Evolutionary conservation across 2,113 vertebrate genomes (phyloP), one percentile per base, ranked within the genome.

Genomic region (Peromyscus californicus): DNA sequence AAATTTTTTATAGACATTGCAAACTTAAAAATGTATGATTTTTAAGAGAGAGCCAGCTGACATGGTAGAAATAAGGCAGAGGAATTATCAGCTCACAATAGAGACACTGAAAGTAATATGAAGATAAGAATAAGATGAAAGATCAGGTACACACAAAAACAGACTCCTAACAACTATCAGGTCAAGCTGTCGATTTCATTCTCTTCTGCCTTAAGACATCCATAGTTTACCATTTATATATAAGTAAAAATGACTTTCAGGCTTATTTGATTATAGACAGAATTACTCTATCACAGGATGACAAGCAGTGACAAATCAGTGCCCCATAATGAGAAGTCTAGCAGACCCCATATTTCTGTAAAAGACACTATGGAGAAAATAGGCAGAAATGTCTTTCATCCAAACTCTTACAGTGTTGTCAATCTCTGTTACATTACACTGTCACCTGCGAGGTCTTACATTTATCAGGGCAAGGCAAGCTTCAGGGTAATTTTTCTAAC

Each of bases 201-300:
- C 57, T 93, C 42, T 36, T 84, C 2, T 92, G 2, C 65, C 33
- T 29, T 65, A 76, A 90, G 70, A 87, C 29, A 76, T 85, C 63
- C 79, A 57, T 96, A 95, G 96, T 97, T 97, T 96, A 80, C 76
- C 39, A 93, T 96, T 96, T 84, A 92, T 82, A 85, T 70, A 94
- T 95, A 96, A 87, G 75, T 97, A 97, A 90, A 97, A 97, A 96
- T 97, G 57, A 95, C 96, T 93, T 63, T 57, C 57, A 96, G 86
- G 51, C 79, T 84, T 93, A 93, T 92, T 97, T 97, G 91, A 95
- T 97, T 97, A 76, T 33, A 88, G 65, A 74, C 80, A 92, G 93
- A 98, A 96, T 97, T 97, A 95, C 24, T 93, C 63, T 96, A 76
- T 97, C 94, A 92, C n/a, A 89, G 63, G n/a, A 84, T 96, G 97